Evolutionary conservation across 53 echinoderm and acorn worm species (phyloP).

Genomic region (Astropecten irregularis): DNA sequence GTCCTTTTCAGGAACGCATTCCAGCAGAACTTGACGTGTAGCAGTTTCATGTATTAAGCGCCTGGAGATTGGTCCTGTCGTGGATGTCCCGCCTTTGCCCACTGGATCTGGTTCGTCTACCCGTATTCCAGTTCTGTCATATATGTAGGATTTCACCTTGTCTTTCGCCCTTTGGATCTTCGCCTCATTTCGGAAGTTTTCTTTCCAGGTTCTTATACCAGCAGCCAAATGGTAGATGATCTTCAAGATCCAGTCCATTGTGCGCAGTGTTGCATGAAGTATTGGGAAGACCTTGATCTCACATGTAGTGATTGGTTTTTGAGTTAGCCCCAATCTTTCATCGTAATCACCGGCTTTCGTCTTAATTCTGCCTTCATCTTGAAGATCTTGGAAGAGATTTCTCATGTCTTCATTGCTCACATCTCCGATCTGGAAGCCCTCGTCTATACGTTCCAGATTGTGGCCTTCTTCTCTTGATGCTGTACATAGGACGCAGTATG

Average conservation of each 20-base stretch:
- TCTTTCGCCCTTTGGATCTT: slow-evolving; percentile 15
- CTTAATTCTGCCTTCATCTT: slow-evolving; percentile 12
- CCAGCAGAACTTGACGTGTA: background rate
- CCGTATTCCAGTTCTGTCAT: slow-evolving; percentile 2
- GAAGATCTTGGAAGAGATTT: slow-evolving; percentile 13
- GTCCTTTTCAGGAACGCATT: slow-evolving; percentile 7
- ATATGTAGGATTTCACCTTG: background rate
- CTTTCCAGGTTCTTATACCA: slow-evolving; percentile 18
- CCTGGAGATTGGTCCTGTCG: background rate
- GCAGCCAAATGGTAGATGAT: slow-evolving; percentile 15
- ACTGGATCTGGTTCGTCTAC: slow-evolving; percentile 20
- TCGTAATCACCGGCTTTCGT: slow-evolving; percentile 14
- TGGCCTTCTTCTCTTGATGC: background rate
- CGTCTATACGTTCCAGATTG: slow-evolving; percentile 2
- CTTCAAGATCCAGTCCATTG: slow-evolving; percentile 29
- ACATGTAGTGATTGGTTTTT: slow-evolving; percentile 7
- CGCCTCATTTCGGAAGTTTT: background rate
- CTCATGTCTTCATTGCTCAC: slow-evolving; percentile 1
- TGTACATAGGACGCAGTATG: background rate
- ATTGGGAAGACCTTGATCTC: slow-evolving; percentile 25
- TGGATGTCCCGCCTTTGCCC: slow-evolving; percentile 9
- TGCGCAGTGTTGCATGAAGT: slow-evolving; percentile 14
- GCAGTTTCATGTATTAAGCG: background rate
- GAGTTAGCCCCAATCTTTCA: slow-evolving; percentile 8
- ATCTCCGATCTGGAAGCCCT: background rate